A percentile compares a stretch with the other conserved stretches of the same genome.
phyloP scores from a whole-genome alignment of 2,888 invertebrate genomes.

The Heliconius ismenius region DNA sequence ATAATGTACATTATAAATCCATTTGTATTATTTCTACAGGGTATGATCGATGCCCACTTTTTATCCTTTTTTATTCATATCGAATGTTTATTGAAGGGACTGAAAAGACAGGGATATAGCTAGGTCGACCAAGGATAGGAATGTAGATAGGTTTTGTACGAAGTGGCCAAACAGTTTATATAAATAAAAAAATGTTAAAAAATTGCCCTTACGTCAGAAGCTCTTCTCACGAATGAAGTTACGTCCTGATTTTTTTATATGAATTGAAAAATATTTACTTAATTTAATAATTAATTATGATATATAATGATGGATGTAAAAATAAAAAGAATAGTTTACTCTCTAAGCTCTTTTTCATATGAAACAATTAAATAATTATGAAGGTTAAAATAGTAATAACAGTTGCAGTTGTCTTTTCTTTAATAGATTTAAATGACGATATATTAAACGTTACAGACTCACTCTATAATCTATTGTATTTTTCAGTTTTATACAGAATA shows the following conservation, averaged over 20 bases:
- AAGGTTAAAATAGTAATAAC: not conserved
- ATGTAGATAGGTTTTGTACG: constrained; percentile 75
- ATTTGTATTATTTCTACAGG: constrained; percentile 66
- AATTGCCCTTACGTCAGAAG: constrained; percentile 42
- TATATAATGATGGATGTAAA: constrained; percentile 15
- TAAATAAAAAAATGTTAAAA: constrained; percentile 55
- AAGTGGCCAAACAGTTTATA: constrained; percentile 66
- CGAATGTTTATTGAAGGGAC: constrained; percentile 63
- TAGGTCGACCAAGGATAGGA: constrained; percentile 64
- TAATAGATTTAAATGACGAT: constrained; percentile 15
- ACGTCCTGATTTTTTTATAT: constrained; percentile 22
- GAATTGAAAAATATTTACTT: constrained; percentile 13
- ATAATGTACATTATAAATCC: constrained; percentile 24
- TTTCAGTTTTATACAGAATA: constrained; percentile 8
- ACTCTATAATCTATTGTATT: constrained; percentile 5
- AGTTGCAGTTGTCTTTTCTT: constrained; percentile 12
- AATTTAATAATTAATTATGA: constrained; percentile 6
- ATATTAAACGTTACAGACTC: constrained; percentile 10
- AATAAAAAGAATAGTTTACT: not conserved
- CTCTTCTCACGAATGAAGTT: constrained; percentile 21
- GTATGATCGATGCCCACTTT: constrained; percentile 62
- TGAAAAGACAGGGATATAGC: constrained; percentile 76
- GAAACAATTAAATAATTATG: not conserved
- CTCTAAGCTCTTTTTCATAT: constrained; percentile 7
- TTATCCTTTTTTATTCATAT: constrained; percentile 65